Percentiles rank a stretch among this genome's conserved stretches.
Evolutionary conservation across 64 coral and sea anemone species (phyloP).

Genomic region (Montipora capricornis): DNA sequence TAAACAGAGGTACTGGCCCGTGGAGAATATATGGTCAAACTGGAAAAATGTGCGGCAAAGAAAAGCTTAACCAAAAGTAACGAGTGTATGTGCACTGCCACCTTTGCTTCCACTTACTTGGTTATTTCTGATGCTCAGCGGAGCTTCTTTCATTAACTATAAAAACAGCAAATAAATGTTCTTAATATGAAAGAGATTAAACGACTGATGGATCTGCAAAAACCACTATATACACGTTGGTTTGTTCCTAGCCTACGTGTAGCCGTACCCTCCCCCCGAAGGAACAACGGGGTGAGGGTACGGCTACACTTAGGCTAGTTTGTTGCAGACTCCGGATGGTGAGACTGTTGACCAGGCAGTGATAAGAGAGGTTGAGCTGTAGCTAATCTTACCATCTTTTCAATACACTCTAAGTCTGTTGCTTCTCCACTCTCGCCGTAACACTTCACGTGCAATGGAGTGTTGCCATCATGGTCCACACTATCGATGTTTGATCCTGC

Average conservation of each 20-base stretch:
- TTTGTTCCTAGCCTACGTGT: background rate
- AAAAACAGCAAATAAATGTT: background rate
- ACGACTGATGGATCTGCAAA: no score
- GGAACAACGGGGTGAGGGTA: no score
- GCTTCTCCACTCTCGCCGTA: constrained; percentile 87
- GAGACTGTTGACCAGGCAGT: background rate
- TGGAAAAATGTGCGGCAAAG: no score
- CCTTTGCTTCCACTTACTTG: background rate
- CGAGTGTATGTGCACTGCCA: background rate
- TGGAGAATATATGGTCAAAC: no score
- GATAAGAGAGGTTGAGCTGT: no score
- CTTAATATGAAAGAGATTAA: background rate
- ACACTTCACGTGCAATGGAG: constrained; percentile 92
- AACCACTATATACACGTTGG: background rate
- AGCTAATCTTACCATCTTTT: constrained; percentile 76
- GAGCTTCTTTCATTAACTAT: constrained; percentile 66
- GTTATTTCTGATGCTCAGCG: constrained; percentile 61
- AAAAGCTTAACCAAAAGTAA: background rate
- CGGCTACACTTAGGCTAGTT: no score
- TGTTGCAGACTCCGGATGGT: background rate
- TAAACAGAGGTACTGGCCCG: no score
- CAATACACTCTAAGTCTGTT: constrained; percentile 88
- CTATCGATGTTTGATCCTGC: constrained; percentile 84
- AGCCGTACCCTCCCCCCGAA: no score
- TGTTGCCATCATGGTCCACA: constrained; percentile 90